phyloP scores from a whole-genome alignment of 2,888 invertebrate genomes.

The Tuta absoluta region DNA sequence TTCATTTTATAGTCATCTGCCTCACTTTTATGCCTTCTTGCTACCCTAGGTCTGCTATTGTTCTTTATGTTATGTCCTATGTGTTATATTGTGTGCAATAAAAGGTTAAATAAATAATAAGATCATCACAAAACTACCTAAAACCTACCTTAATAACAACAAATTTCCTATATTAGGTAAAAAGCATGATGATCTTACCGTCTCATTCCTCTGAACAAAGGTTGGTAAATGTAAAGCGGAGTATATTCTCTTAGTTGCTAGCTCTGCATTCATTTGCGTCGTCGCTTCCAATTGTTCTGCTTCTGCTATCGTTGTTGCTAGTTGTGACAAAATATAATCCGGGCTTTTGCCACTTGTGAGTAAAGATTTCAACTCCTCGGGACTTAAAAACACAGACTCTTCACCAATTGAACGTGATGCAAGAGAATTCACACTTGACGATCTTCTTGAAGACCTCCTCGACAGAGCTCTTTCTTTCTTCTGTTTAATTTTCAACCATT shows the following conservation, averaged over 20 bases:
- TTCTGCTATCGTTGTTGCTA: conserved; percentile 80
- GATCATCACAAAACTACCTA: too few relatives aligned
- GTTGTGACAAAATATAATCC: conserved; percentile 83
- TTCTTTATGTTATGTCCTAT: too few relatives aligned
- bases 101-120: too few relatives aligned
- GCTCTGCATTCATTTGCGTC: conserved; percentile 71
- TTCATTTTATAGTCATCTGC: too few relatives aligned
- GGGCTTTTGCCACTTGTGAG: conserved; percentile 86
- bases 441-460: conserved; percentile 64
- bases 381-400: conserved; percentile 77
- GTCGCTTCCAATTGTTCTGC: conserved; percentile 70
- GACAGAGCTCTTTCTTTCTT: conserved; percentile 71
- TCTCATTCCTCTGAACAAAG: conserved; percentile 86
- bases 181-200: conserved; percentile 67
- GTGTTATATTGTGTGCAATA: too few relatives aligned
- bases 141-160: too few relatives aligned
- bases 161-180: too few relatives aligned
- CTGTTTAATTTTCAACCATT: conserved; percentile 87
- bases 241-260: conserved; percentile 67
- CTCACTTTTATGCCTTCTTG: too few relatives aligned
- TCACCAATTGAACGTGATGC: conserved; percentile 74
- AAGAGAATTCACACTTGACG: conserved; percentile 76
- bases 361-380: conserved; percentile 84
- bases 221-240: conserved; percentile 90
- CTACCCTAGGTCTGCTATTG: too few relatives aligned